phyloP scores from a whole-genome alignment of 2,113 vertebrate species.

The Corythornis vintsioides region DNA sequence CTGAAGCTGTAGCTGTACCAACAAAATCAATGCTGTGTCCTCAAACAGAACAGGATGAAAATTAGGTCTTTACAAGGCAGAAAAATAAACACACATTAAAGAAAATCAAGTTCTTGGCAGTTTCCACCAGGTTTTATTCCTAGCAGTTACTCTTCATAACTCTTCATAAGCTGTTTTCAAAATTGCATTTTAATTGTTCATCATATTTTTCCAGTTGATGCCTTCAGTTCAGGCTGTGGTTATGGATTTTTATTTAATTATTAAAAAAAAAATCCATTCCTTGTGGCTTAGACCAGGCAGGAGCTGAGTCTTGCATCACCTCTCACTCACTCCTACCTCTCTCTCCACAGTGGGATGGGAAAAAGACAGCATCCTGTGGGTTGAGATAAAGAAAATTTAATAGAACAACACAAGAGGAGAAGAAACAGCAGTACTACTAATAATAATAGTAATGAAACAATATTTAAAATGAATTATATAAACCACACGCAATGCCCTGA shows the following conservation, averaged over 20 bases:
- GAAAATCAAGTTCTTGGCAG: neutral
- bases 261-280: neutral
- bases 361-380: neutral
- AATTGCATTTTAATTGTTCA: neutral
- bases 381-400: neutral
- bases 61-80: neutral
- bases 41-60: neutral
- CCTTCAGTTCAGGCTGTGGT: neutral
- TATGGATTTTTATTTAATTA: neutral
- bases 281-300: neutral
- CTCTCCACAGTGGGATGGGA: neutral
- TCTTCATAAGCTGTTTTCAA: neutral
- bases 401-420: neutral
- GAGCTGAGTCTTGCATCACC: neutral
- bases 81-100: neutral
- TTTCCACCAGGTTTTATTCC: neutral
- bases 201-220: neutral
- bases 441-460: neutral
- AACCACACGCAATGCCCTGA: neutral
- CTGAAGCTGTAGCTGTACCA: neutral
- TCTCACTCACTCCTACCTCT: neutral
- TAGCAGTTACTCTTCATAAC: neutral
- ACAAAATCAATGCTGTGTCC: neutral
- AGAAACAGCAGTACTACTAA: neutral
- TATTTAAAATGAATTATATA: neutral